A percentile compares a stretch with the other conserved stretches of the same genome.
phyloP scores from a whole-genome alignment of 2,888 invertebrate genomes.

The Idaea straminata region DNA sequence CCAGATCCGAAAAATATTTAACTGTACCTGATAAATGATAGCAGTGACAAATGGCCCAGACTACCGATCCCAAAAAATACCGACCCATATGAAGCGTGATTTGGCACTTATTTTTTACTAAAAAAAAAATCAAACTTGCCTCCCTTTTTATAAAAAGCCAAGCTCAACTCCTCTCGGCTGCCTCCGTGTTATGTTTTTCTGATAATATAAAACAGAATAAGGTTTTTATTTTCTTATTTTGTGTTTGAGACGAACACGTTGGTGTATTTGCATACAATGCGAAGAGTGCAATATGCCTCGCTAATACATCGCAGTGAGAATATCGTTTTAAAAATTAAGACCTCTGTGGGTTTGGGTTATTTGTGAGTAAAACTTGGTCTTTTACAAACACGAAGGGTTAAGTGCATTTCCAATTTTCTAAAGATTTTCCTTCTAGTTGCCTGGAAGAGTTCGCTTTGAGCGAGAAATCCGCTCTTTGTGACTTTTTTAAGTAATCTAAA shows the following conservation, averaged over 20 bases:
- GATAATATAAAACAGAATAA: slow-evolving; percentile 34
- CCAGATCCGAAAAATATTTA: not conserved
- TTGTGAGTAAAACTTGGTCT: not conserved
- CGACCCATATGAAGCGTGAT: not conserved
- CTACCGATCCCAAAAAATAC: not conserved
- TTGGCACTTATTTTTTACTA: slow-evolving; percentile 7
- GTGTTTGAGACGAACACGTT: slow-evolving; percentile 70
- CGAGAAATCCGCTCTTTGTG: too few relatives aligned
- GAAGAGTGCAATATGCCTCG: slow-evolving; percentile 68
- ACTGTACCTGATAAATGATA: not conserved
- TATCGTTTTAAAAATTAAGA: slow-evolving; percentile 9
- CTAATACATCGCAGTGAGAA: slow-evolving; percentile 46
- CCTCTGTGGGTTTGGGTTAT: not conserved
- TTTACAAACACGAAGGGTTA: not conserved
- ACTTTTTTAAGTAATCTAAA: too few relatives aligned
- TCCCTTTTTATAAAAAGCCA: slow-evolving; percentile 16
- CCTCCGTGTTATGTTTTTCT: slow-evolving; percentile 31
- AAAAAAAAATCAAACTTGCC: slow-evolving; percentile 20
- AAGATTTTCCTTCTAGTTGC: too few relatives aligned
- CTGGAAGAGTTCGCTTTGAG: too few relatives aligned
- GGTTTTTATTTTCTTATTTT: slow-evolving; percentile 40
- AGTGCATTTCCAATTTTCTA: too few relatives aligned
- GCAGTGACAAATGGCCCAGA: not conserved
- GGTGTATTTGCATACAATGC: slow-evolving; percentile 74
- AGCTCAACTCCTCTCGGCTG: not conserved